phyloP scores from a whole-genome alignment of 2,888 invertebrate species.

The Epirrhoe tristata region DNA sequence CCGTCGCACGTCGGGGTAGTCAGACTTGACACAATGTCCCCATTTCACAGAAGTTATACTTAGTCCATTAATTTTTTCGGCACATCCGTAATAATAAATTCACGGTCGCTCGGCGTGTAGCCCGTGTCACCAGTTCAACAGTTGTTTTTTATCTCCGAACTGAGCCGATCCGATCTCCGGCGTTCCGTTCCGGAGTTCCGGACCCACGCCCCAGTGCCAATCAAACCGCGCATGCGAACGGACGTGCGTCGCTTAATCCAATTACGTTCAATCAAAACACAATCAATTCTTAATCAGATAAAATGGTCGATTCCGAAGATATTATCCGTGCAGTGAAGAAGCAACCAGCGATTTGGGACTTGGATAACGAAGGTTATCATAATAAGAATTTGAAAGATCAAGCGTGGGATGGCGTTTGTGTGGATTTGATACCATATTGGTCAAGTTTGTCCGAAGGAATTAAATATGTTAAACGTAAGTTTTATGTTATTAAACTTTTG shows the following conservation, averaged over 20 bases:
- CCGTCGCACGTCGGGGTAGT: no score
- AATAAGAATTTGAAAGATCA: constrained; percentile 18
- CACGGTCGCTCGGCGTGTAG: background rate
- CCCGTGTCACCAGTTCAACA: background rate
- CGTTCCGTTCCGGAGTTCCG: constrained; percentile 28
- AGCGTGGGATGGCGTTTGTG: constrained; percentile 13
- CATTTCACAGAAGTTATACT: no score
- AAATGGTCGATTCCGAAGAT: constrained; percentile 18
- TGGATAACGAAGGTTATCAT: constrained; percentile 13
- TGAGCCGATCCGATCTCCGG: constrained; percentile 10
- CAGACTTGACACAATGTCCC: no score
- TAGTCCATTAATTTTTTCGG: constrained; percentile 15
- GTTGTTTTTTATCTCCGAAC: background rate
- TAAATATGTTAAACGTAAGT: constrained; percentile 20
- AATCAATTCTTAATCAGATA: background rate
- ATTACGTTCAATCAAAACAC: background rate
- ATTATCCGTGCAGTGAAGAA: constrained; percentile 20
- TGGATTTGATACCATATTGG: constrained; percentile 9
- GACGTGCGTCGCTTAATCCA: constrained; percentile 1
- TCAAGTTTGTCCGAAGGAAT: background rate
- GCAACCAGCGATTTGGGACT: constrained; percentile 18
- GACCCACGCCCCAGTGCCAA: constrained; percentile 21
- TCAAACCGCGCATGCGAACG: constrained; percentile 22
- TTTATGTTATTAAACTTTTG: background rate
- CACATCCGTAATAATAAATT: constrained; percentile 10